These are phyloP conservation scores for Athalia rosae DNA, from an alignment of 2,888 invertebrate species.

Conservation along the genomic window DNA sequence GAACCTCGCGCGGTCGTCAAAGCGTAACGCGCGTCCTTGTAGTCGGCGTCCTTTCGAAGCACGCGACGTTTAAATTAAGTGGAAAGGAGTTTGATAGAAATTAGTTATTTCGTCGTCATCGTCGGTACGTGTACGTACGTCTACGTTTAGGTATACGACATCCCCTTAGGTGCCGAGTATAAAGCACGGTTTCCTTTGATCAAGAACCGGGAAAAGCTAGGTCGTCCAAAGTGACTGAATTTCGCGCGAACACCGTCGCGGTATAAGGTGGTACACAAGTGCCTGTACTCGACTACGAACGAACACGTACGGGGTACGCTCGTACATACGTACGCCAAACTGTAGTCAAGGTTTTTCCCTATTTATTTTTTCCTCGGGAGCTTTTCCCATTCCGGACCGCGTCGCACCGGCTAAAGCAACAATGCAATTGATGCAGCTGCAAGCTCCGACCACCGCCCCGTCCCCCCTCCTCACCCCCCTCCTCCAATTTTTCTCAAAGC, in stretches of 20 bases:
- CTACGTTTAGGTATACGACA: no score
- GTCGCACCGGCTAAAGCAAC: conserved; percentile 1
- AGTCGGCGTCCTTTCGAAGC: no score
- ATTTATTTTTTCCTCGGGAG: background rate
- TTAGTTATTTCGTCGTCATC: no score
- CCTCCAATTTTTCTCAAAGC: background rate
- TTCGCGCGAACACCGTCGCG: conserved; percentile 1
- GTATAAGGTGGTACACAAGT: background rate
- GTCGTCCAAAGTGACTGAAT: conserved; percentile 23
- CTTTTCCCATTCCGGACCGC: conserved; percentile 7
- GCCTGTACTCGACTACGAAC: background rate
- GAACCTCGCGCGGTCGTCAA: no score
- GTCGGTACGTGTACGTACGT: no score
- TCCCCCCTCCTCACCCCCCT: background rate
- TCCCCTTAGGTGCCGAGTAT: background rate
- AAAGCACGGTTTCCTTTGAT: conserved; percentile 25
- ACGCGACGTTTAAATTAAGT: no score
- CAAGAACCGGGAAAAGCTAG: conserved; percentile 29
- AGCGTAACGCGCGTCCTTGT: no score
- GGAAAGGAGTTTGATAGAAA: no score
- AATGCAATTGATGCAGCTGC: conserved; percentile 39
- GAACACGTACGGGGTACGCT: background rate
- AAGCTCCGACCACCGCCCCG: background rate
- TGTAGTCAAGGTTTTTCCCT: background rate
- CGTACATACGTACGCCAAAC: background rate